phyloP scores from a whole-genome alignment of 2,113 vertebrate species.

The Spheniscus mendiculus region DNA sequence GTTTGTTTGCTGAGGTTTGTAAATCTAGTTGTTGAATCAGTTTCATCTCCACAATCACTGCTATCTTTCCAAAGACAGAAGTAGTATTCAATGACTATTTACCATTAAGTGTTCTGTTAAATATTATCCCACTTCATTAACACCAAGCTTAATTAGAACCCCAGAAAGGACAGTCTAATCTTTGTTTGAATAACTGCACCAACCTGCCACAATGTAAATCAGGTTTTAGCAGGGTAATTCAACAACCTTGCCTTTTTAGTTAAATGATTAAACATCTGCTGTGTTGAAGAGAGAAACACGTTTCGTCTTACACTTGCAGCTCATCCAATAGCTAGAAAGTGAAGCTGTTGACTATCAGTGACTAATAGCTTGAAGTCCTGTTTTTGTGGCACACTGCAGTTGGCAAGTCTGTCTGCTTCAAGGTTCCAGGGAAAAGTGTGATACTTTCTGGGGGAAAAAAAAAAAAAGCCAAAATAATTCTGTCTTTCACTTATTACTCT shows the following conservation, averaged over 20 bases:
- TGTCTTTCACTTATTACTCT: not conserved
- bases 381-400: not conserved
- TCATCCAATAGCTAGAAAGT: not conserved
- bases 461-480: not conserved
- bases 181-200: constrained; percentile 17
- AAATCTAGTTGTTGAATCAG: not conserved
- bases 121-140: not conserved
- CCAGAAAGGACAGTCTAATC: not conserved
- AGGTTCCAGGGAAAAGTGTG: not conserved
- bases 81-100: not conserved
- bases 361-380: not conserved
- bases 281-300: not conserved
- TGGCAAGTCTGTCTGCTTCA: not conserved
- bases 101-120: not conserved
- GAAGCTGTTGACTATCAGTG: not conserved
- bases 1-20: not conserved
- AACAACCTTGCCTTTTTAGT: not conserved
- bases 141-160: constrained; percentile 17
- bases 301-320: constrained; percentile 2
- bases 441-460: not conserved
- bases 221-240: constrained; percentile 1
- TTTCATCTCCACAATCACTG: not conserved
- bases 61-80: not conserved
- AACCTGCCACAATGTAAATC: not conserved
- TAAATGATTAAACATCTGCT: constrained; percentile 27